These are phyloP conservation scores for Copsychus sechellarum DNA, from an alignment of 2,113 vertebrate species.

Conservation along the genomic window DNA sequence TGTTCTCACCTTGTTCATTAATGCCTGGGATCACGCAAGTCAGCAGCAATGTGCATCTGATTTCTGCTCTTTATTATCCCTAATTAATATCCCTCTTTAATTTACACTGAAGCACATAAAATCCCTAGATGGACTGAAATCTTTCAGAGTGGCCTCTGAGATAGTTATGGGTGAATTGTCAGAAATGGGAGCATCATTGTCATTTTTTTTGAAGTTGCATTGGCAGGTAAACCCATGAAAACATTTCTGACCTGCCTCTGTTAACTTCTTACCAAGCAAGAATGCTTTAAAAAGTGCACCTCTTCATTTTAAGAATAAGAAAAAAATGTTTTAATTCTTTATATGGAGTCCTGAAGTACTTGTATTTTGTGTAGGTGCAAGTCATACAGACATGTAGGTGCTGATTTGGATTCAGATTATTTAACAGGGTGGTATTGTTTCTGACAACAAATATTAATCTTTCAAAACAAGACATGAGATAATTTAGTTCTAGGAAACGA, in stretches of 20 bases:
- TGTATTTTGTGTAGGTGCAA: neutral
- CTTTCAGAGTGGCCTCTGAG: neutral
- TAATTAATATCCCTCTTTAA: conserved; percentile 4
- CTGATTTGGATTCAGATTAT: conserved; percentile 36
- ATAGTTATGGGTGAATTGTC: neutral
- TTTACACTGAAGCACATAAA: conserved; percentile 15
- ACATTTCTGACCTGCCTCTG: neutral
- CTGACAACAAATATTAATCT: conserved; percentile 36
- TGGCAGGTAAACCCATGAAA: neutral
- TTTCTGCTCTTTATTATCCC: conserved; percentile 37
- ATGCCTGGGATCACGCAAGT: neutral
- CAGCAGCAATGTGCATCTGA: conserved; percentile 21
- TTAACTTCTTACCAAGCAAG: neutral
- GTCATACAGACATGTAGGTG: conserved; percentile 4
- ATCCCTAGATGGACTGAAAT: conserved; percentile 7
- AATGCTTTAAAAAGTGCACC: neutral
- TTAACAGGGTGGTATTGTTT: conserved; percentile 37
- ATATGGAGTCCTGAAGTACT: neutral
- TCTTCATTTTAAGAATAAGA: neutral
- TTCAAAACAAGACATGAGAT: conserved; percentile 27
- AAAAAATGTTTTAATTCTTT: neutral
- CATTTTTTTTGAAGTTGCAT: neutral
- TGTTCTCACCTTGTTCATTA: conserved; percentile 50
- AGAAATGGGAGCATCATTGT: neutral
- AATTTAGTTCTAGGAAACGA: neutral